phyloP scores from a whole-genome alignment of 2,888 invertebrate genomes.

The Lysandra coridon region DNA sequence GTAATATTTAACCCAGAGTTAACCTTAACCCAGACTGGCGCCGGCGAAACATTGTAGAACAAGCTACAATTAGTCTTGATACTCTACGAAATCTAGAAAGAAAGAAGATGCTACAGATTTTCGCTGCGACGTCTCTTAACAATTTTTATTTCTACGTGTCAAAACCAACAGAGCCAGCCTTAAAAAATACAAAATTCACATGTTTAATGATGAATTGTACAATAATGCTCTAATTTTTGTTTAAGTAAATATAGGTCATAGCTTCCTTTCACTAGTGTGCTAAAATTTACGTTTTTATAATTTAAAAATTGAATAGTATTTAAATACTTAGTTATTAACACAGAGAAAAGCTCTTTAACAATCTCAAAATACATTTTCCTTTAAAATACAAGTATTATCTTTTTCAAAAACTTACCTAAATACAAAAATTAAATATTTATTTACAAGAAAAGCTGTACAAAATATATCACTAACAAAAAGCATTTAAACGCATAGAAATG shows the following conservation, averaged over 20 bases:
- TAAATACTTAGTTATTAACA: not conserved
- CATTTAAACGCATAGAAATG: not conserved
- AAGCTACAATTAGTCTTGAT: no score
- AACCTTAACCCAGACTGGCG: not conserved
- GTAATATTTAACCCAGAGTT: not conserved
- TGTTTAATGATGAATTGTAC: no score
- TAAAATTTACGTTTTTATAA: no score
- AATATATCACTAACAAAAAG: not conserved
- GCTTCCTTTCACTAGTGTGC: not conserved
- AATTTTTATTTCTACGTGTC: no score
- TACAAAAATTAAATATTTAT: not conserved
- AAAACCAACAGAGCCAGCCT: no score
- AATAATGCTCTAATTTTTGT: no score
- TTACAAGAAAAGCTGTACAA: not conserved
- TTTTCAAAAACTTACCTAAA: conserved; percentile 4
- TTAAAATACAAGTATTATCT: not conserved
- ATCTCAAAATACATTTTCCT: not conserved
- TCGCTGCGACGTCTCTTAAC: no score
- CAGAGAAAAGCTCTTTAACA: not conserved
- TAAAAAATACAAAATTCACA: no score
- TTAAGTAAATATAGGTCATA: no score
- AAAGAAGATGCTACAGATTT: no score
- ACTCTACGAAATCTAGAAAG: no score
- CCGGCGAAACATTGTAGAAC: no score
- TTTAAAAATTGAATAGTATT: not conserved